Percentiles rank a stretch among this genome's conserved stretches.
Conservation (phyloP, 2,113 vertebrate species). For the Anoura caudifer region DNA sequence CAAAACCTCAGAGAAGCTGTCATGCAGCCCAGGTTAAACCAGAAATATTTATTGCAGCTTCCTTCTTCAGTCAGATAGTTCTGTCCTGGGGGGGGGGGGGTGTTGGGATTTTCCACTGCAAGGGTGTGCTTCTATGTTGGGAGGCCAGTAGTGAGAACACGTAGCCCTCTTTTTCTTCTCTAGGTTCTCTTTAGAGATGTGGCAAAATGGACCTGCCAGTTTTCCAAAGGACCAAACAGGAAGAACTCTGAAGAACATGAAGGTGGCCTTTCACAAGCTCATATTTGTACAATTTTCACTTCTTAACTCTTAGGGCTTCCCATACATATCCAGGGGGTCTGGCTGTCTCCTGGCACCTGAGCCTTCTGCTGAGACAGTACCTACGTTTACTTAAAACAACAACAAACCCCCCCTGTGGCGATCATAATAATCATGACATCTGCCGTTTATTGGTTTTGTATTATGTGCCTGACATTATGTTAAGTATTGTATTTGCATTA, state of each 20-base stretch:
- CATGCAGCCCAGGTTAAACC: background rate
- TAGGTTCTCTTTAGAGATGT: background rate
- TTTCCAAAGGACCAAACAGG: background rate
- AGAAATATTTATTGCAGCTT: slow-evolving; percentile 2
- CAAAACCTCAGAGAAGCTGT: slow-evolving; percentile 31
- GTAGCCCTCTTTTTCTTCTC: background rate
- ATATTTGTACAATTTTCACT: background rate
- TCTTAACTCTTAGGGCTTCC: background rate
- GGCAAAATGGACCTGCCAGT: background rate
- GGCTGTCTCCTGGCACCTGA: background rate
- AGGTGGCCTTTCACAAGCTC: background rate
- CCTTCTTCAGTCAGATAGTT: background rate
- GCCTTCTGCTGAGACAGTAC: background rate
- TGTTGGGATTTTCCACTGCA: background rate
- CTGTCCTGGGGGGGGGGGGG: background rate
- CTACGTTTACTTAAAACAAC: background rate
- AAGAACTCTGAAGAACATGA: background rate
- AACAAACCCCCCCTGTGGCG: background rate
- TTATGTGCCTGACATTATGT: background rate
- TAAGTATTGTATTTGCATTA: background rate
- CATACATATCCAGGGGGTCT: background rate
- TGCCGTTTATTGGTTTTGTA: background rate
- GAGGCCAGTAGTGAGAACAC: background rate
- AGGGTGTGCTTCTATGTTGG: background rate
- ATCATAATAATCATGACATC: background rate